These are phyloP conservation scores for Cynocephalus volans DNA, from an alignment of 2,113 vertebrate species.

Conservation along the genomic window DNA sequence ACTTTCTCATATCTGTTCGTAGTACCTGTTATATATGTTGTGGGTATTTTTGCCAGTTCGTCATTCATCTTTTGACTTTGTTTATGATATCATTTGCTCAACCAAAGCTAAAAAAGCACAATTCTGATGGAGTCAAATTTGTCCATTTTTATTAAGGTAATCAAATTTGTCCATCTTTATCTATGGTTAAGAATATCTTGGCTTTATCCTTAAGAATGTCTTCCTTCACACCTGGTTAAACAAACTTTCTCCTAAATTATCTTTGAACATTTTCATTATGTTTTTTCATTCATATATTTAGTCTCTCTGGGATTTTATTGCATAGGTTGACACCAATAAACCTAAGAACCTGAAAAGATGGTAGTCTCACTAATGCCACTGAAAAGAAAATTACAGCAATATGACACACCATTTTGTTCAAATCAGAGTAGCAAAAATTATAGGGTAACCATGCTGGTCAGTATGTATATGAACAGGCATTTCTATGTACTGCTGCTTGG, in stretches of 20 bases:
- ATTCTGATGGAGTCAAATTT: background rate
- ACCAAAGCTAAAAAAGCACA: background rate
- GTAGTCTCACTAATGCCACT: background rate
- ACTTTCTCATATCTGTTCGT: background rate
- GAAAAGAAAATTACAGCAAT: conserved; percentile 40
- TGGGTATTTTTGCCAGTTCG: background rate
- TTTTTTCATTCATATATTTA: background rate
- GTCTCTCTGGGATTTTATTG: background rate
- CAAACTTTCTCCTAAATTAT: conserved; percentile 10
- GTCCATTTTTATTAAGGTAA: conserved; percentile 4
- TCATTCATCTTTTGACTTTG: conserved; percentile 38
- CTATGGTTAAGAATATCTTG: background rate
- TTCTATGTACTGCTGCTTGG: background rate
- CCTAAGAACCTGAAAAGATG: conserved; percentile 37
- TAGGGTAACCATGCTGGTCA: background rate
- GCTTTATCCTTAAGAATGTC: background rate
- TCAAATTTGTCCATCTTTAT: conserved; percentile 15
- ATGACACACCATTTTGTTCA: background rate
- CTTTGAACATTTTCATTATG: background rate
- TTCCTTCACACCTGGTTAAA: background rate
- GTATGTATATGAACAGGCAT: background rate
- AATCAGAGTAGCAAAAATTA: conserved; percentile 6
- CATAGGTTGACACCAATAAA: background rate
- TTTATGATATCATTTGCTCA: conserved; percentile 7
- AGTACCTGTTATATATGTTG: background rate